A percentile compares a stretch with the other conserved stretches of the same genome.
phyloP scores from a whole-genome alignment of 2,888 invertebrate species.

The Troides aeacus region DNA sequence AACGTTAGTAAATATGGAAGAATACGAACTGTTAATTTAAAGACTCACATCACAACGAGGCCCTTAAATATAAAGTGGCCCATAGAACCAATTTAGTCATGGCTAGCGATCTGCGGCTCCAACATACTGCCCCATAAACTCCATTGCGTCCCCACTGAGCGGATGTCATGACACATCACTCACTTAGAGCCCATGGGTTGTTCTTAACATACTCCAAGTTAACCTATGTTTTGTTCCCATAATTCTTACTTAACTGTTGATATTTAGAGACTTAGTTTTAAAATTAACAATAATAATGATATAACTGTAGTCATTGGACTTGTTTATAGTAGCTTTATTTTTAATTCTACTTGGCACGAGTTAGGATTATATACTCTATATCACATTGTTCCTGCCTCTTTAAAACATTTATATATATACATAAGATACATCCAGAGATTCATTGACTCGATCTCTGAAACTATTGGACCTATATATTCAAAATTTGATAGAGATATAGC shows the following conservation, averaged over 20 bases:
- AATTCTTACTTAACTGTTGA: neutral
- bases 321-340: too few species aligned
- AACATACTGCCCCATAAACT: slow-evolving; percentile 12
- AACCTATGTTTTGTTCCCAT: neutral
- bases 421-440: too few species aligned
- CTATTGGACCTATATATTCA: too few species aligned
- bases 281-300: too few species aligned
- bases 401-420: too few species aligned
- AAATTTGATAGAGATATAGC: too few species aligned
- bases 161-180: slow-evolving; percentile 22
- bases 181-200: slow-evolving; percentile 1
- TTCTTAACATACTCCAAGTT: neutral
- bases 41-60: neutral
- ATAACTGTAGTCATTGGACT: too few species aligned
- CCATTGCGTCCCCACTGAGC: slow-evolving; percentile 6
- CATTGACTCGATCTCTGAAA: too few species aligned
- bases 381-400: too few species aligned
- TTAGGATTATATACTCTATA: too few species aligned
- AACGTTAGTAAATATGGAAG: neutral
- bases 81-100: slow-evolving; percentile 2
- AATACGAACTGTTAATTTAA: neutral
- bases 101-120: slow-evolving; percentile 7
- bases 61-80: neutral
- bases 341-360: too few species aligned
- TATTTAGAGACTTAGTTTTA: neutral